Conservation (phyloP, 64 coral and sea anemone genomes). For the Actinia tenebrosa region DNA sequence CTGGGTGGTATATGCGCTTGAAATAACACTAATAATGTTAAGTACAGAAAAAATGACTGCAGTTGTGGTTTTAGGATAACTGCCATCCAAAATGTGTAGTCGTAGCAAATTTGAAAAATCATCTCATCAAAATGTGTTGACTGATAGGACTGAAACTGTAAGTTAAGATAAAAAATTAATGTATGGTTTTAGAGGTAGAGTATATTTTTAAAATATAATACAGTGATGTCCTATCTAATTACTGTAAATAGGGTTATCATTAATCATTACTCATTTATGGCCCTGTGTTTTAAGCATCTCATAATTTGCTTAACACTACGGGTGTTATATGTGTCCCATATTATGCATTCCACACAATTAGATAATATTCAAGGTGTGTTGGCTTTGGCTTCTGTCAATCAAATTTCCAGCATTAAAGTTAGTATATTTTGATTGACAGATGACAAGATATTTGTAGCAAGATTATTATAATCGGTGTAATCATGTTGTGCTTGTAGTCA, state of each 20-base stretch:
- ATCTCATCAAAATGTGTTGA: neutral
- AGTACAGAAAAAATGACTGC: neutral
- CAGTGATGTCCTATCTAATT: neutral
- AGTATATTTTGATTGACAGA: too few species aligned
- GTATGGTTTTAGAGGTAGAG: neutral
- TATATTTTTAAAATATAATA: neutral
- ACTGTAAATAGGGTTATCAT: neutral
- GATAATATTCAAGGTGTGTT: too few species aligned
- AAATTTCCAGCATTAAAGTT: too few species aligned
- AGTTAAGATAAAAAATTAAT: neutral
- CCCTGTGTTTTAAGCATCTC: neutral
- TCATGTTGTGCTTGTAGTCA: too few species aligned
- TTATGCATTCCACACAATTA: too few species aligned
- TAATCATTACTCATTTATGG: neutral
- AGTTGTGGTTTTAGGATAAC: neutral
- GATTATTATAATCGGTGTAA: too few species aligned
- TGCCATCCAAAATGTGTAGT: neutral
- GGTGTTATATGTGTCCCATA: too few species aligned
- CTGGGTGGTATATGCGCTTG: too few species aligned
- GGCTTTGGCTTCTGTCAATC: too few species aligned
- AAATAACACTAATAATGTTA: too few species aligned
- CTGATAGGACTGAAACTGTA: neutral
- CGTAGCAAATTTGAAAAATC: neutral
- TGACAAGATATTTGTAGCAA: too few species aligned
- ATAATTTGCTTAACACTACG: too few species aligned